phyloP scores from a whole-genome alignment of 2,113 vertebrate genomes.

The Origma solitaria region DNA sequence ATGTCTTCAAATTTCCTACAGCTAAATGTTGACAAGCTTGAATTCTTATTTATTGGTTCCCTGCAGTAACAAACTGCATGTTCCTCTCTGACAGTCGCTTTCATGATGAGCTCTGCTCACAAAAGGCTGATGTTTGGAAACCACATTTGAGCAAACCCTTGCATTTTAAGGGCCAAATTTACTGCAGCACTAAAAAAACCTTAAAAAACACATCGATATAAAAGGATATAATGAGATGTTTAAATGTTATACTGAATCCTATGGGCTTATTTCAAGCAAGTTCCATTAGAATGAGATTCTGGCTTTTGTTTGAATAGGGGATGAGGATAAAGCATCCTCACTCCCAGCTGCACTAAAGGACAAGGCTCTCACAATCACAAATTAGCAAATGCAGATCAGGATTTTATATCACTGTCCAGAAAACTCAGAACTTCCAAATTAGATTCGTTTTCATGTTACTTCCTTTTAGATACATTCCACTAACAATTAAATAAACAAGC shows the following conservation, averaged over 20 bases:
- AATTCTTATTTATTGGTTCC: conserved; percentile 54
- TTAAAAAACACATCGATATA: background rate
- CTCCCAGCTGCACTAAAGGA: background rate
- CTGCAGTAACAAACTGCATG: conserved; percentile 35
- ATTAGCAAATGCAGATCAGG: background rate
- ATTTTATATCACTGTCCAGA: background rate
- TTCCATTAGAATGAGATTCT: background rate
- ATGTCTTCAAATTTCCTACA: conserved; percentile 52
- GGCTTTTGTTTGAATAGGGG: background rate
- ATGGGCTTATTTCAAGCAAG: background rate
- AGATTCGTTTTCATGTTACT: background rate
- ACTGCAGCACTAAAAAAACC: background rate
- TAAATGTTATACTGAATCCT: background rate
- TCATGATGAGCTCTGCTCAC: background rate
- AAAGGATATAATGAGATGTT: background rate
- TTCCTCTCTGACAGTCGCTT: background rate
- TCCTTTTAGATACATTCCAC: background rate
- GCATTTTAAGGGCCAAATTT: background rate
- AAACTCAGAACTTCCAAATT: background rate
- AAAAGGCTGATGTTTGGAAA: background rate
- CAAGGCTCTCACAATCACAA: background rate
- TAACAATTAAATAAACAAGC: background rate
- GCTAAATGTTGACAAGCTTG: conserved; percentile 51
- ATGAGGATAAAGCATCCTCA: background rate
- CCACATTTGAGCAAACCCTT: background rate